Evolutionary conservation across 1,140 invertebrate genomes (phyloP), one percentile per base, ranked within the genome.

Genomic region (Calosoma granatense): DNA sequence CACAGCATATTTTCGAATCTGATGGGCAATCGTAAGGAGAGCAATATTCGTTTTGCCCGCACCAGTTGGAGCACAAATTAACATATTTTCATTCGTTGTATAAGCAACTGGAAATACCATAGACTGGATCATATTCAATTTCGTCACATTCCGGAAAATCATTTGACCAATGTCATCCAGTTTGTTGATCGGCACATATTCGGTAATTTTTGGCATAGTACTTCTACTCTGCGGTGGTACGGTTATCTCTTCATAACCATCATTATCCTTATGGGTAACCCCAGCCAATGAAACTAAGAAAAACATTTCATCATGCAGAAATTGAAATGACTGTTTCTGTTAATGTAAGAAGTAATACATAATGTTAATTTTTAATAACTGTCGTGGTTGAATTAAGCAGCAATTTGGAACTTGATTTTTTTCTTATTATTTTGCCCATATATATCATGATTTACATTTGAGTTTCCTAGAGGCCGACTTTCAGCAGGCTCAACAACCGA

Each of bases 41-140:
- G 97, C 97, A 59, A 99, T 94, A 73, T 99, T 99, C 0, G 97
- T 99, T 76, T 99, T 99, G 53, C 94, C 94, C 2, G 94, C 94
- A 17, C 94, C 94, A 1, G 94, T 97, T 0, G 94, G 94, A 0
- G 94, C 94, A 75, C 94, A 96, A 58, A 97, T 91, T 2, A 99
- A 72, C 64, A 99, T 77, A 74, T 99, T 99, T 68, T 99, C 93
- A 72, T 98, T 97, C 6, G 92, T 93, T 65, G 92, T 85, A 75
- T 98, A 98, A 0, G 97, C 97, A 1, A 91, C 83, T 47, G 94
- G 82, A 74, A 90, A 99, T 0, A 99, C 97, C 53, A 98, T 86
- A 0, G 91, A 92, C 71, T 99, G 97, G 60, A 99, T 98, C 56
- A 86, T 76, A 75, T 99, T 99, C 14, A 99, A 76, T 51, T 80